Evolutionary conservation across 2,797 vertebrate genomes (phyloP).

Genomic region (Typhlichthys eigenmanni): DNA sequence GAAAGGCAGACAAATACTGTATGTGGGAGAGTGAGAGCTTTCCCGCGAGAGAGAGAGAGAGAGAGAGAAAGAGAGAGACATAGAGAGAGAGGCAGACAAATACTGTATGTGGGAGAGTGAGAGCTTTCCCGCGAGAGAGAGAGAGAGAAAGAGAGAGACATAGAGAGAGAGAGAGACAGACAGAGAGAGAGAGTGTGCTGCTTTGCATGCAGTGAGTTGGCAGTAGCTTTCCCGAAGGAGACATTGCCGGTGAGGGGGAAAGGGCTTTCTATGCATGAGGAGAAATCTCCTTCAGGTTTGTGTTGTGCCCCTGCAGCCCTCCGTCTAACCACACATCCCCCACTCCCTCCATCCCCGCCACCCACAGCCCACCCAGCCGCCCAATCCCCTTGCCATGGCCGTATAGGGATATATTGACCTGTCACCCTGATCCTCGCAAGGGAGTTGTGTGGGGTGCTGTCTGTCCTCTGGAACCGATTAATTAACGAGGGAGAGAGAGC

Average conservation of each 20-base stretch:
- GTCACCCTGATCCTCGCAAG: background rate
- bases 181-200: slow-evolving; percentile 29
- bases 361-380: slow-evolving; percentile 6
- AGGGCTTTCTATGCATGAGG: slow-evolving; percentile 79
- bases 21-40: background rate
- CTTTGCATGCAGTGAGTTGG: slow-evolving; percentile 78
- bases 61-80: background rate
- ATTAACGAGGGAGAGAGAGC: slow-evolving; percentile 53
- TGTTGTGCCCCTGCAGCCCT: slow-evolving; percentile 43
- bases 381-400: slow-evolving; percentile 4
- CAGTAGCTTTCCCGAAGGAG: slow-evolving; percentile 67
- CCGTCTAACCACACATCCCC: background rate
- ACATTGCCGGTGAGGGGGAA: slow-evolving; percentile 75
- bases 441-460: slow-evolving; percentile 38
- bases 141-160: background rate
- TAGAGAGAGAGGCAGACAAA: background rate
- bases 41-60: background rate
- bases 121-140: background rate
- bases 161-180: background rate
- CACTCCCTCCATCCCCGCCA: background rate
- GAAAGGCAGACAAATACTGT: background rate
- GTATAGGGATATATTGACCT: background rate
- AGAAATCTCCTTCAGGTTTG: slow-evolving; percentile 78
- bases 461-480: slow-evolving; percentile 51
- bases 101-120: background rate